Conservation (phyloP, 1,140 invertebrate genomes). For the Conus betulinus region DNA sequence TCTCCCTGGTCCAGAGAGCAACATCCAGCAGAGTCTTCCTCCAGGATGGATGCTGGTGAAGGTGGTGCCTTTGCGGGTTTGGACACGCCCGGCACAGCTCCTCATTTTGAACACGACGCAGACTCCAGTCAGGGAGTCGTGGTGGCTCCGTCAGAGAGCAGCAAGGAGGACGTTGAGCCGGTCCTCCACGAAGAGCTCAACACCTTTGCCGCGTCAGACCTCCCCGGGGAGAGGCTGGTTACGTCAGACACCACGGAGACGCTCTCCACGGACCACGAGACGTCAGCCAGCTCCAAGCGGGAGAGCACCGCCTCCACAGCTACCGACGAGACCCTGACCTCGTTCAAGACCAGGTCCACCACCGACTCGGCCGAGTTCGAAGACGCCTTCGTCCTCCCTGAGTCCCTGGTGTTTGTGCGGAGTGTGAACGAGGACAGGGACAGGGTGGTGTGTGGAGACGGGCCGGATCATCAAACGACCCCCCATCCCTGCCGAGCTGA, state of each 20-base stretch:
- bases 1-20: no score
- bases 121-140: no score
- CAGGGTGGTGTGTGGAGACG: constrained; percentile 2
- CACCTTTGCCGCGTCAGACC: not conserved
- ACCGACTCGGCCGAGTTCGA: constrained; percentile 34
- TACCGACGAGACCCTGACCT: constrained; percentile 35
- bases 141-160: not conserved
- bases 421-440: constrained; percentile 8
- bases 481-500: constrained; percentile 1
- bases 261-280: constrained; percentile 23
- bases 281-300: constrained; percentile 28
- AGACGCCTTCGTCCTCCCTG: constrained; percentile 22
- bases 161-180: not conserved
- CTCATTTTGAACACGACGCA: no score
- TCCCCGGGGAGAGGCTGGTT: not conserved
- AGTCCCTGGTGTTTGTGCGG: constrained; percentile 28
- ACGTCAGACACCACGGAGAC: constrained; percentile 21
- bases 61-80: not conserved
- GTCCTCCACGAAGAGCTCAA: constrained; percentile 17
- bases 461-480: constrained; percentile 13
- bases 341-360: constrained; percentile 34
- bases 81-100: no score
- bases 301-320: constrained; percentile 26
- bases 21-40: not conserved
- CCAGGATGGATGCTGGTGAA: not conserved